Conservation (phyloP, 2,113 vertebrate species). For the Apus apus region DNA sequence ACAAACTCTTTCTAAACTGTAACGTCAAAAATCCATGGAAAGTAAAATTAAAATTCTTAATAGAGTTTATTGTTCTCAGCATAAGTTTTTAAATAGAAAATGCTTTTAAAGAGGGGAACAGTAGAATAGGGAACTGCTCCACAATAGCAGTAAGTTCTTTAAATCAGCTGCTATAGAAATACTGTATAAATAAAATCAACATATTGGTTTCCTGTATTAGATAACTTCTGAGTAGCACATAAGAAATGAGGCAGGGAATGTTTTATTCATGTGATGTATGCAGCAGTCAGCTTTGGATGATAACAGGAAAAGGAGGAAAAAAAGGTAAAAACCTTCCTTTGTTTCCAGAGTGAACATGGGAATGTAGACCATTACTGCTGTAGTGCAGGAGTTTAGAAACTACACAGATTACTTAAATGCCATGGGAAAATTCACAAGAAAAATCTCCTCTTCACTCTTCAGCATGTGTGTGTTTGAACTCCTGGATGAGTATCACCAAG, state of each 20-base stretch:
- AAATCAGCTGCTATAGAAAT: background rate
- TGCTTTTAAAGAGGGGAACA: background rate
- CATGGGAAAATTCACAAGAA: background rate
- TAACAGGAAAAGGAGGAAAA: background rate
- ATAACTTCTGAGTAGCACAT: background rate
- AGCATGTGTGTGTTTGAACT: background rate
- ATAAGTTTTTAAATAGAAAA: background rate
- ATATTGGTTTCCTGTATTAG: background rate
- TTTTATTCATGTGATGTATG: slow-evolving; percentile 6
- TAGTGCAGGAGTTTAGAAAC: background rate
- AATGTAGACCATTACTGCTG: background rate
- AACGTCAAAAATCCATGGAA: background rate
- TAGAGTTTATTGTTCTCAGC: background rate
- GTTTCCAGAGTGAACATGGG: background rate
- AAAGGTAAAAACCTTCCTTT: background rate
- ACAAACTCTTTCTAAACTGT: background rate
- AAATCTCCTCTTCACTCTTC: background rate
- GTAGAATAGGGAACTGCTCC: background rate
- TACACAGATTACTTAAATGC: background rate
- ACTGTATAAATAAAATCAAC: background rate
- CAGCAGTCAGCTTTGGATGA: background rate
- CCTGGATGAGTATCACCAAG: background rate
- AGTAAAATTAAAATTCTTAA: background rate
- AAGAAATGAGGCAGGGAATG: background rate
- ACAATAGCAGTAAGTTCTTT: background rate